Conservation (phyloP, 2,797 vertebrate genomes). For the Gallinago stenura region DNA sequence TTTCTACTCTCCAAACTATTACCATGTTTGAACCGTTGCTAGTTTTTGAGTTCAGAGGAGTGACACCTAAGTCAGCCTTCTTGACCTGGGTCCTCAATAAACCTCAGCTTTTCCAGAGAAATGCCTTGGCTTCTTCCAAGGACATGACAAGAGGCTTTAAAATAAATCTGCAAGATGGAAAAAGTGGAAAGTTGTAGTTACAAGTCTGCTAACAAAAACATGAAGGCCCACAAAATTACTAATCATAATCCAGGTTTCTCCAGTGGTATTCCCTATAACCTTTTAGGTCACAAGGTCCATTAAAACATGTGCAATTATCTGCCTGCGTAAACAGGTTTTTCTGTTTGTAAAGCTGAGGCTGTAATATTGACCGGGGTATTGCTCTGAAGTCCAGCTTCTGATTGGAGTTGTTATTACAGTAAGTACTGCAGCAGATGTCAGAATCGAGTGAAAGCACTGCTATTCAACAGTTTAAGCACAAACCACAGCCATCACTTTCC, state of each 20-base stretch:
- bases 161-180: neutral
- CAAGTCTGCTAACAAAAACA: neutral
- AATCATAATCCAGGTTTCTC: neutral
- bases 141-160: neutral
- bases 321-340: neutral
- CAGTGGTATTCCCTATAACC: neutral
- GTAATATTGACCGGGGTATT: neutral
- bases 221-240: neutral
- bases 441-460: neutral
- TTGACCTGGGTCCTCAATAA: neutral
- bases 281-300: neutral
- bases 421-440: constrained; percentile 10
- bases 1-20: neutral
- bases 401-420: neutral
- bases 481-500: neutral
- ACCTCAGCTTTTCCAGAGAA: neutral
- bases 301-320: neutral
- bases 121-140: neutral
- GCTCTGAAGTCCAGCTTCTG: constrained; percentile 1
- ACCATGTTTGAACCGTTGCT: neutral
- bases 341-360: neutral
- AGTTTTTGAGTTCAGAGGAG: neutral
- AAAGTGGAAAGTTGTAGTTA: neutral
- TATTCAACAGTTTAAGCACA: neutral
- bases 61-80: neutral